Conservation (phyloP, 2,888 invertebrate species). For the Troides helena region DNA sequence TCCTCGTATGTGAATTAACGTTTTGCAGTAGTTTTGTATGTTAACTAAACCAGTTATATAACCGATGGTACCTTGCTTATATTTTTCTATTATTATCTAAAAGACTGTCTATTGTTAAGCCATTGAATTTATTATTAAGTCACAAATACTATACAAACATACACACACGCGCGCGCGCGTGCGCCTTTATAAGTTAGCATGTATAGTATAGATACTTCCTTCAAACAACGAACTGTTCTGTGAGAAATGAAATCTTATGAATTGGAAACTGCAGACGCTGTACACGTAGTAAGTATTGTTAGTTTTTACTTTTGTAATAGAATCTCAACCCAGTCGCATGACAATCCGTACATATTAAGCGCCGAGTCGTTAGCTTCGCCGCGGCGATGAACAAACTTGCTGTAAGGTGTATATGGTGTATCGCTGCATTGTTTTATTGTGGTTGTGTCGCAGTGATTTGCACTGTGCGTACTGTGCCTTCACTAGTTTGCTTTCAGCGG, state of each 20-base stretch:
- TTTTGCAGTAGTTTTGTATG: not conserved
- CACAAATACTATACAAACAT: slow-evolving; percentile 68
- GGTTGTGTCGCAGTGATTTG: slow-evolving; percentile 60
- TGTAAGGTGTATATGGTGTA: slow-evolving; percentile 28
- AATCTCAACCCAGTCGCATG: slow-evolving; percentile 27
- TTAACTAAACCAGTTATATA: slow-evolving; percentile 34
- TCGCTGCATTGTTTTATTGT: slow-evolving; percentile 45
- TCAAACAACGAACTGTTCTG: slow-evolving; percentile 74
- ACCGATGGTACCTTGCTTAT: slow-evolving; percentile 46
- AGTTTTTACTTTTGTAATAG: slow-evolving; percentile 18
- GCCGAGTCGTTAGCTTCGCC: slow-evolving; percentile 31
- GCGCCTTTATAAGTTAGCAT: slow-evolving; percentile 50
- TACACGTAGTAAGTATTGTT: slow-evolving; percentile 12
- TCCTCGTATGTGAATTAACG: not conserved
- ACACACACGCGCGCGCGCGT: too few species aligned
- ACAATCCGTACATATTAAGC: slow-evolving; percentile 24
- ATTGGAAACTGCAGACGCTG: not conserved
- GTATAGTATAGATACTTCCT: slow-evolving; percentile 49
- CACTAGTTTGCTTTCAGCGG: slow-evolving; percentile 62
- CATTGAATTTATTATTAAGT: slow-evolving; percentile 75
- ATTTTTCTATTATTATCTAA: slow-evolving; percentile 63
- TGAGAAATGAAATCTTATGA: slow-evolving; percentile 51
- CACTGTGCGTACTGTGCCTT: slow-evolving; percentile 71
- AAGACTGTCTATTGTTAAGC: slow-evolving; percentile 79
- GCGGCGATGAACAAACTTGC: slow-evolving; percentile 42